phyloP scores from a whole-genome alignment of 2,888 invertebrate species.

The Amphipyra berbera region DNA sequence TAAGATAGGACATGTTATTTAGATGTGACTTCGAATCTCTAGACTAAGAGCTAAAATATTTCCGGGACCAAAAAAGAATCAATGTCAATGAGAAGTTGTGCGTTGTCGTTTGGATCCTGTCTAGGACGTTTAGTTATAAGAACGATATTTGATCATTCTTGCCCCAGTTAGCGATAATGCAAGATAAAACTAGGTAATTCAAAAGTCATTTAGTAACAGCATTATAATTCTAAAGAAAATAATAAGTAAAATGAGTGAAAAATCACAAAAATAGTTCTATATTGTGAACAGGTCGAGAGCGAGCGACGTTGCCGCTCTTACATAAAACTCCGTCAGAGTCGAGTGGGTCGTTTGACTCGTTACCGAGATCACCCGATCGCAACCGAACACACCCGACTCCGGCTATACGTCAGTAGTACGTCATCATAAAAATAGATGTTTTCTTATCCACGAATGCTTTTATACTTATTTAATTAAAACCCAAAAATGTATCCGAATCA shows the following conservation, averaged over 20 bases:
- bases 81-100: conserved; percentile 11
- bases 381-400: conserved; percentile 68
- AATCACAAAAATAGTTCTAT: conserved; percentile 50
- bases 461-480: neutral
- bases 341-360: conserved; percentile 72
- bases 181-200: neutral
- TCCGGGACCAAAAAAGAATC: conserved; percentile 5
- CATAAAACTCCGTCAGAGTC: conserved; percentile 64
- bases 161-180: conserved; percentile 6
- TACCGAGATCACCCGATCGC: conserved; percentile 67
- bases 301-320: conserved; percentile 84
- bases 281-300: conserved; percentile 51
- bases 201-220: neutral
- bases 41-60: neutral
- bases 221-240: neutral
- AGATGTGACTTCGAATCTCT: neutral
- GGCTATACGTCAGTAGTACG: conserved; percentile 68
- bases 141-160: conserved; percentile 5
- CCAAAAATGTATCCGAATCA: neutral
- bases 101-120: conserved; percentile 21
- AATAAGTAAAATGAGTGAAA: conserved; percentile 20
- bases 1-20: neutral
- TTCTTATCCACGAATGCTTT: conserved; percentile 25
- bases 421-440: conserved; percentile 62
- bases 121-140: neutral